Evolutionary conservation across 2,113 vertebrate species (phyloP).

Genomic region (Eulacestoma nigropectus): DNA sequence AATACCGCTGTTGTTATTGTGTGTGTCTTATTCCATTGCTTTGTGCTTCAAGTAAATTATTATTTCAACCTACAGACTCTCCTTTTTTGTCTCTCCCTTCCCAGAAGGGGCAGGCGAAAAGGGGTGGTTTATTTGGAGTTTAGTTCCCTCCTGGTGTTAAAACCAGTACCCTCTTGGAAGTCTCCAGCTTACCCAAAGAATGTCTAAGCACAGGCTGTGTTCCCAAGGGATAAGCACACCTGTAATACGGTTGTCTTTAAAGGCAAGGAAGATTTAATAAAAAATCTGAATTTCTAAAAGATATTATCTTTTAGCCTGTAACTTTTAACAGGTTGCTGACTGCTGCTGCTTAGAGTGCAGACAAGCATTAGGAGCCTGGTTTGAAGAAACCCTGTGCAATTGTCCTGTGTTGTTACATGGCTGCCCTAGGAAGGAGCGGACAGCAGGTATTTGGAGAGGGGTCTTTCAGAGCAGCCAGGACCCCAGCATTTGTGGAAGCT

Average conservation of each 20-base stretch:
- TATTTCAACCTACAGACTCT: neutral
- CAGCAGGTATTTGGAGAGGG: neutral
- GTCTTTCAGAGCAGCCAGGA: neutral
- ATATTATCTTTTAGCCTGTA: neutral
- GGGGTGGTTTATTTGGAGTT: neutral
- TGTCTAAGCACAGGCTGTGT: neutral
- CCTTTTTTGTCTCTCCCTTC: neutral
- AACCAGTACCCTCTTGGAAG: neutral
- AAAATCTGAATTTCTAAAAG: neutral
- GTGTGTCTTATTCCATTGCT: neutral
- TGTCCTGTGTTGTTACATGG: neutral
- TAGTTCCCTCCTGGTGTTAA: neutral
- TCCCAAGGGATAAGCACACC: neutral
- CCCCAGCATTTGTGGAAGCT: neutral
- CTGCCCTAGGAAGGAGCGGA: neutral
- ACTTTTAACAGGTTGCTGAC: neutral
- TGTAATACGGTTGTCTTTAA: neutral
- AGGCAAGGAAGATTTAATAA: neutral
- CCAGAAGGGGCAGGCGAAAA: accelerated
- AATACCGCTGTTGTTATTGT: neutral
- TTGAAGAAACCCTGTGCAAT: neutral
- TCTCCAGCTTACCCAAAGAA: neutral
- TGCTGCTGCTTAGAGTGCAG: neutral
- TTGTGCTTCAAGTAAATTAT: neutral
- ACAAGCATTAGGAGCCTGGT: accelerated